Evolutionary conservation across 1,140 invertebrate genomes (phyloP), one percentile per base, ranked within the genome.

Genomic region (Drosophila ironensis): DNA sequence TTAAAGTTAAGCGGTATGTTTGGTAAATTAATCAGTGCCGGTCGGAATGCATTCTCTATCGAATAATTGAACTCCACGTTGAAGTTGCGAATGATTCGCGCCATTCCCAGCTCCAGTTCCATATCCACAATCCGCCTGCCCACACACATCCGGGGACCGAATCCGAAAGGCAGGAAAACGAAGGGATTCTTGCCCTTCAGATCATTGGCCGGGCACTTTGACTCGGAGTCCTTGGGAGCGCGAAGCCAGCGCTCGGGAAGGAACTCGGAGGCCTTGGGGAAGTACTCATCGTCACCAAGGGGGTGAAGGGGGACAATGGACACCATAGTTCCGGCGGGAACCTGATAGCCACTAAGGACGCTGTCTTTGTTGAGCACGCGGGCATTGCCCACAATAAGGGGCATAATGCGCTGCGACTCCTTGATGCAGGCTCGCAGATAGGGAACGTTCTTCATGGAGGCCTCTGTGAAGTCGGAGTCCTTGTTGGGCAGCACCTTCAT

Each of bases 101-200:
- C 88, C 1, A 94, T 64, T 20, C 93, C 92, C 9, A 94, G 89
- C 76, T 94, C 92, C 19, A 95, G 84, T 87, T 95, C 94, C 75
- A 95, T 91, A 70, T 95, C 93, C 1, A 95, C 95, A 69, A 96
- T 93, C 45, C 95, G 90, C 66, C 93, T 92, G 2, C 92, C 92
- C 35, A 93, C 90, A 50, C 92, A 93, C 71, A 89, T 91, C 4
- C 92, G 86, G 0, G 91, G 91, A n/a, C 93, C 93, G 48, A 92
- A 93, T 0, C 93, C 93, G 63, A 94, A 94, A 0, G 93, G 92
- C 41, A 95, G 89, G 24, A 93, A 92, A 0, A 92, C 89, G 60
- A 92, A 94, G 0, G 93, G 93, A 89, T 94, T 91, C 24, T 88
- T 90, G 7, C 84, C 66, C 56, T 91, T 90, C 2, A 89, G 72